Conservation (phyloP, 2,797 vertebrate species). For the Huso huso region DNA sequence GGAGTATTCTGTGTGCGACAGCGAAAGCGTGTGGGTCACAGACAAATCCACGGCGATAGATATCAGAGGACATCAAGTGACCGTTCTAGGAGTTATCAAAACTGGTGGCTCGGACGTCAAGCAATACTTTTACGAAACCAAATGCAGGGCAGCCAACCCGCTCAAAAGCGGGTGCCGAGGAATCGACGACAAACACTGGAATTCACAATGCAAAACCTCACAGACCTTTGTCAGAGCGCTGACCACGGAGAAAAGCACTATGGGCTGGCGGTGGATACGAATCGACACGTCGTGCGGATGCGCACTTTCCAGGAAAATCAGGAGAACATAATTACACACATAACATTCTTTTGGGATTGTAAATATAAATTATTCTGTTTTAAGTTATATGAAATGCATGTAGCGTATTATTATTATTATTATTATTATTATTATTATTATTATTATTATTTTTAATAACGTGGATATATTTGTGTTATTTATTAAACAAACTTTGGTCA, state of each 20-base stretch:
- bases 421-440: too few species aligned
- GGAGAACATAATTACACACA: slow-evolving; percentile 67
- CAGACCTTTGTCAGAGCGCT: slow-evolving; percentile 89
- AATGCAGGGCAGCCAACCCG: slow-evolving; percentile 71
- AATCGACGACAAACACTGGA: slow-evolving; percentile 97
- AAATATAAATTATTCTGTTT: slow-evolving; percentile 97
- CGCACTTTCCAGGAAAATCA: slow-evolving; percentile 85
- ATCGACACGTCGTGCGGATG: slow-evolving; percentile 97
- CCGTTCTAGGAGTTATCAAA: slow-evolving; percentile 77
- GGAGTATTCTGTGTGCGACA: slow-evolving; percentile 95
- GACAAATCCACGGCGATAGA: slow-evolving; percentile 84
- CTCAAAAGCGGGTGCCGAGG: slow-evolving; percentile 82
- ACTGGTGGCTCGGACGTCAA: slow-evolving; percentile 70
- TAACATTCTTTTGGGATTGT: slow-evolving; percentile 36
- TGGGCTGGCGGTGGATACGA: slow-evolving; percentile 93
- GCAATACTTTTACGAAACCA: slow-evolving; percentile 94
- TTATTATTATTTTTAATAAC: slow-evolving; percentile 47
- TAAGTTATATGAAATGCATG: slow-evolving; percentile 99
- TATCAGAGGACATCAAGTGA: slow-evolving; percentile 70
- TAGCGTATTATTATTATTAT: slow-evolving; percentile 98
- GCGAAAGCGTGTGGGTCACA: slow-evolving; percentile 86
- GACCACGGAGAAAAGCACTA: slow-evolving; percentile 65
- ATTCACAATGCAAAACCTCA: slow-evolving; percentile 94
- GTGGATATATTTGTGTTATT: slow-evolving; percentile 98
- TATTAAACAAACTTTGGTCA: slow-evolving; percentile 84